A percentile compares a stretch with the other conserved stretches of the same genome.
Conservation (phyloP, 2,113 vertebrate genomes). For the Bettongia penicillata region DNA sequence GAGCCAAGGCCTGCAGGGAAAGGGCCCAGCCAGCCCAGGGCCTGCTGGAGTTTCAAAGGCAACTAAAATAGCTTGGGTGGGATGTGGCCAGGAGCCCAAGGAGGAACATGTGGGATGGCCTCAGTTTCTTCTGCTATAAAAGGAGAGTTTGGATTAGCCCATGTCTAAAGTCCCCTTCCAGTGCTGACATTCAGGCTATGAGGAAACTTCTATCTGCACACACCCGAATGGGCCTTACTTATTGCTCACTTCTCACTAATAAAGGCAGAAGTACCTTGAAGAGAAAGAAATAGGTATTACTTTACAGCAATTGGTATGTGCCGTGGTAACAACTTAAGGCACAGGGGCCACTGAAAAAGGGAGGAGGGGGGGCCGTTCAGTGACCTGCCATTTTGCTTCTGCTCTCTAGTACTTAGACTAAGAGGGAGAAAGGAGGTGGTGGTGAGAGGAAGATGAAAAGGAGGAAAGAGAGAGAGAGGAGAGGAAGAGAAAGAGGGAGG, state of each 20-base stretch:
- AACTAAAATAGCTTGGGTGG: background rate
- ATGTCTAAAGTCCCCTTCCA: background rate
- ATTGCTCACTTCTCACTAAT: background rate
- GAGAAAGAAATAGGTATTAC: background rate
- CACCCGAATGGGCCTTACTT: background rate
- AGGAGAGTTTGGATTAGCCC: background rate
- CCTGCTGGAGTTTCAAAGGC: background rate
- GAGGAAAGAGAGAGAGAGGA: background rate
- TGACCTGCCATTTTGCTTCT: background rate
- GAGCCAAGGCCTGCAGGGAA: background rate
- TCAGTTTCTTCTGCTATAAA: background rate
- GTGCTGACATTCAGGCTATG: background rate
- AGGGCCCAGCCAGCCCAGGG: background rate
- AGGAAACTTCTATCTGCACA: background rate
- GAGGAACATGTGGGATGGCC: background rate
- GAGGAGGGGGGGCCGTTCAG: background rate
- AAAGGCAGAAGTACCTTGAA: background rate
- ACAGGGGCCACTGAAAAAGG: background rate
- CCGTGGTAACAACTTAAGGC: background rate
- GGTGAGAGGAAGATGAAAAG: accelerated
- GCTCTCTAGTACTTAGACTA: background rate
- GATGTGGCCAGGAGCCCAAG: background rate
- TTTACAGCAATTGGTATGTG: background rate
- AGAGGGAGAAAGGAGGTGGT: background rate
- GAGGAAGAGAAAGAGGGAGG: background rate